Evolutionary conservation across 2,113 vertebrate species (phyloP).

Genomic region (Cynopterus brachyotis): DNA sequence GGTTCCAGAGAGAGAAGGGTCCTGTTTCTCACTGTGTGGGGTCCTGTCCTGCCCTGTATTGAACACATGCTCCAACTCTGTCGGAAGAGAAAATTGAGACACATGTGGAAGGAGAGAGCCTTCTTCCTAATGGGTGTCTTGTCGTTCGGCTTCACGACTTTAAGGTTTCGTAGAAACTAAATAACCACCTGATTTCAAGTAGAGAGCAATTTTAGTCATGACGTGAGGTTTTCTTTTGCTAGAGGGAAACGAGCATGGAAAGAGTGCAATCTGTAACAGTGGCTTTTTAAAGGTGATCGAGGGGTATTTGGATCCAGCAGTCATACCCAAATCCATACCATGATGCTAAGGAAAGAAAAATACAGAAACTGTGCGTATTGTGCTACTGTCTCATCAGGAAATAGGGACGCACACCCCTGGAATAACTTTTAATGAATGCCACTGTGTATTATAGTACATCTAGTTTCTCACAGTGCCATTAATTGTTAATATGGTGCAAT

Average conservation of each 20-base stretch:
- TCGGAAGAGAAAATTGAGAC: not conserved
- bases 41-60: not conserved
- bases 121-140: not conserved
- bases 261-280: not conserved
- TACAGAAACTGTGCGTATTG: constrained; percentile 54
- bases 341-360: not conserved
- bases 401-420: constrained; percentile 68
- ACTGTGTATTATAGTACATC: constrained; percentile 58
- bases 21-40: not conserved
- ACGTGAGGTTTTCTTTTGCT: not conserved
- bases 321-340: not conserved
- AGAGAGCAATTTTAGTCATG: not conserved
- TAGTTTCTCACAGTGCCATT: constrained; percentile 76
- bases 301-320: not conserved
- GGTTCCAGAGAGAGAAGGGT: not conserved
- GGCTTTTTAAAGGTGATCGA: not conserved
- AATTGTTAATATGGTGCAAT: constrained; percentile 80
- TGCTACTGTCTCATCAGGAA: constrained; percentile 75
- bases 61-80: not conserved
- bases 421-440: constrained; percentile 79
- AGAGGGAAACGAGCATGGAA: not conserved
- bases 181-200: not conserved
- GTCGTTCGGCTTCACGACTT: not conserved
- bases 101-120: fast-evolving
- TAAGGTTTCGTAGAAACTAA: not conserved